These are phyloP conservation scores for Struthidea cinerea DNA, from an alignment of 2,113 vertebrate species.

Conservation along the genomic window DNA sequence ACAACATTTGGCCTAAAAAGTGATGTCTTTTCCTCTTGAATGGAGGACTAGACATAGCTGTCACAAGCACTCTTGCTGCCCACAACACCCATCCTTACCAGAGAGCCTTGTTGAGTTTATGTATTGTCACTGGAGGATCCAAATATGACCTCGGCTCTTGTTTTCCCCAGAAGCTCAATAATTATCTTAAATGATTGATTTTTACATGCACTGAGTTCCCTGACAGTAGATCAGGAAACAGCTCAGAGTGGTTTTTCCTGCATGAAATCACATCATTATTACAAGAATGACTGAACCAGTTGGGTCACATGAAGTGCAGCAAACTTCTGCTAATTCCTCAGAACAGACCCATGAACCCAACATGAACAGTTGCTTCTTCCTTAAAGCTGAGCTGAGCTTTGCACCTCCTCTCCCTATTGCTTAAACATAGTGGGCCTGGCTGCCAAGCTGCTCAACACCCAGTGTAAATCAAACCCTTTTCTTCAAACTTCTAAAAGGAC, in stretches of 20 bases:
- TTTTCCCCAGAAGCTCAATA: background rate
- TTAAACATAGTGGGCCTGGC: background rate
- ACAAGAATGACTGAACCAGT: background rate
- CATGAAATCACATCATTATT: background rate
- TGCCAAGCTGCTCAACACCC: background rate
- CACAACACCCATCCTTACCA: background rate
- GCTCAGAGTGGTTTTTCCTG: background rate
- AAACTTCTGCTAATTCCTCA: background rate
- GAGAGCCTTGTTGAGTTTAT: background rate
- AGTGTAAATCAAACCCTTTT: background rate
- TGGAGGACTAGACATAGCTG: background rate
- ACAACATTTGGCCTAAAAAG: background rate
- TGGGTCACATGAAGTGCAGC: background rate
- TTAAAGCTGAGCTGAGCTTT: background rate
- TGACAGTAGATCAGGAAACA: background rate
- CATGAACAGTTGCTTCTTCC: background rate
- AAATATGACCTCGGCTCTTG: background rate
- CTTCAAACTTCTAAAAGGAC: background rate
- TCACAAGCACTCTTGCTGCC: background rate
- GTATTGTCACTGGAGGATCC: background rate
- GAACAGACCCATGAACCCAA: background rate
- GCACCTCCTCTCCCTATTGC: background rate
- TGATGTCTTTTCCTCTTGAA: background rate
- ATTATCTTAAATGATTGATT: background rate
- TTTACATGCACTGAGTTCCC: background rate